Evolutionary conservation across 2,113 vertebrate species (phyloP).

Genomic region (Triplophysa tibetana): DNA sequence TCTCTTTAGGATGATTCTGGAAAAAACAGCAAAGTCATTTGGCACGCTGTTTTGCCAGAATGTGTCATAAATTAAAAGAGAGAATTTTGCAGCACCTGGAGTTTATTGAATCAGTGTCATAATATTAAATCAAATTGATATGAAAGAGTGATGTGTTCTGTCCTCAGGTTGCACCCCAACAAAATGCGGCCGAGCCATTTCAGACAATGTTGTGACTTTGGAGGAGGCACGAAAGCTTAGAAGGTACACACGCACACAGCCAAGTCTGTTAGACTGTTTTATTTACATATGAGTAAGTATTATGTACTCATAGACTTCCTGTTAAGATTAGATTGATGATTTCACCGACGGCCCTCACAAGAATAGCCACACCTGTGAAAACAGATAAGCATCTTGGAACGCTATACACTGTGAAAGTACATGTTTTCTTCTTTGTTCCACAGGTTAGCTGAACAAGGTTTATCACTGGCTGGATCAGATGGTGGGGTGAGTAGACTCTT

Average conservation of each 20-base stretch:
- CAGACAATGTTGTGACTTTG: slow-evolving; percentile 79
- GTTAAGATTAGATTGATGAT: no score
- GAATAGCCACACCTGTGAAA: background rate
- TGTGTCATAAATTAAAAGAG: background rate
- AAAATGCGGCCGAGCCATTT: slow-evolving; percentile 86
- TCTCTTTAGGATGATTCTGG: background rate
- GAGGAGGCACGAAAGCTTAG: slow-evolving; percentile 83
- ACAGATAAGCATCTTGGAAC: background rate
- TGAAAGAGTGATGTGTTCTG: slow-evolving; percentile 21
- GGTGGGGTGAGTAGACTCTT: slow-evolving; percentile 86
- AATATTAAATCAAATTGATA: background rate
- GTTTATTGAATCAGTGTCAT: background rate
- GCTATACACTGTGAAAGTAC: background rate
- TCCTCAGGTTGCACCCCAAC: slow-evolving; percentile 88
- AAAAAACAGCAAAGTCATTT: background rate
- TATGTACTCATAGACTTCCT: no score
- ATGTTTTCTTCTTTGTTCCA: slow-evolving; percentile 38
- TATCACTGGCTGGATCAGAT: slow-evolving; percentile 91
- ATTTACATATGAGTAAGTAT: no score
- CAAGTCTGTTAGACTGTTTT: no score
- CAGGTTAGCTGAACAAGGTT: slow-evolving; percentile 90
- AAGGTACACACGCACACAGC: slow-evolving; percentile 61
- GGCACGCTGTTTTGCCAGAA: background rate
- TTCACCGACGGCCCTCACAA: no score
- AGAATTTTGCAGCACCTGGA: background rate